Percentiles rank a stretch among this genome's conserved stretches.
Conservation (phyloP, 2,888 invertebrate genomes). For the Labia minor region DNA sequence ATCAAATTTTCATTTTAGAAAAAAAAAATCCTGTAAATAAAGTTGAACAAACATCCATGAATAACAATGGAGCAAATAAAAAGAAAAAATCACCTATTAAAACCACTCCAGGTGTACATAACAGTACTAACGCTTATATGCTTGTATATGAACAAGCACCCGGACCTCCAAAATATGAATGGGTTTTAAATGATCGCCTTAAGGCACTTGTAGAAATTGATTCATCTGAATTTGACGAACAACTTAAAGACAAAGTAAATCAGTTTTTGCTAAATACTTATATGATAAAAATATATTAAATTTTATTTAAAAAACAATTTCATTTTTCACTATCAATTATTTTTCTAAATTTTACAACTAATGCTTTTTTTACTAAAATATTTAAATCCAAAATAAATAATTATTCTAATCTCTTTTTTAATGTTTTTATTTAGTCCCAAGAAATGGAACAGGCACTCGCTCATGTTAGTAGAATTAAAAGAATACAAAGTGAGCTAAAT, state of each 20-base stretch:
- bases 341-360: no score
- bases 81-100: not conserved
- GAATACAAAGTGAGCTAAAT: not conserved
- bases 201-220: constrained; percentile 33
- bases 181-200: constrained; percentile 30
- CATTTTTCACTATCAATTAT: no score
- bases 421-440: constrained; percentile 3
- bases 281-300: constrained; percentile 8
- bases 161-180: constrained; percentile 17
- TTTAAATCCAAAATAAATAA: no score
- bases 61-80: constrained; percentile 32
- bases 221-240: constrained; percentile 36
- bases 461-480: not conserved
- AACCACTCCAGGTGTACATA: not conserved
- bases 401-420: no score
- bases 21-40: constrained; percentile 29
- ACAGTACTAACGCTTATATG: constrained; percentile 42
- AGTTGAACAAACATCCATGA: constrained; percentile 36
- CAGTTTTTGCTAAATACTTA: not conserved
- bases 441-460: not conserved
- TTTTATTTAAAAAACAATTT: no score
- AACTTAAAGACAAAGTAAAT: constrained; percentile 30
- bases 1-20: not conserved
- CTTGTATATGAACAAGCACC: constrained; percentile 42
- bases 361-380: no score